These are phyloP conservation scores for Nymphalis io DNA, from an alignment of 1,140 invertebrate genomes.

Conservation along the genomic window DNA sequence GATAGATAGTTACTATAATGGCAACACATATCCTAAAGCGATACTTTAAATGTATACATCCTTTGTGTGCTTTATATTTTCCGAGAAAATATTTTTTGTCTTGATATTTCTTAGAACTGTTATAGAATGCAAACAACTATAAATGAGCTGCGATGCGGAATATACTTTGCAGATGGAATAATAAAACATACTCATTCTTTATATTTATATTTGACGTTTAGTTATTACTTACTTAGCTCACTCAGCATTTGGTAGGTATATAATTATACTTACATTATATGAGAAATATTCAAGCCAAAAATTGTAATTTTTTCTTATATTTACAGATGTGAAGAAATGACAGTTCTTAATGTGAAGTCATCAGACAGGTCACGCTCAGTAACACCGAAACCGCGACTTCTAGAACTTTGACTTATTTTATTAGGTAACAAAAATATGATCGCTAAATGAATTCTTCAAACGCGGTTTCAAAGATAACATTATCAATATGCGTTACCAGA, in stretches of 20 bases:
- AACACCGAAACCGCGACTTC: constrained; percentile 61
- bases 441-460: constrained; percentile 1
- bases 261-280: no score
- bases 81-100: neutral
- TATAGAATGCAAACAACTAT: constrained; percentile 3
- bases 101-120: neutral
- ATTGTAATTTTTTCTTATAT: constrained; percentile 21
- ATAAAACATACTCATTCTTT: neutral
- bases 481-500: constrained; percentile 4
- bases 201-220: neutral
- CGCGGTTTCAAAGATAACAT: neutral
- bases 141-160: neutral
- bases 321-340: constrained; percentile 74
- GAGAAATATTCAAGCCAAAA: no score
- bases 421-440: neutral
- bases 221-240: neutral
- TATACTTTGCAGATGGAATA: neutral
- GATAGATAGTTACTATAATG: no score
- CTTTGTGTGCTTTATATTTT: neutral
- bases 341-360: constrained; percentile 58
- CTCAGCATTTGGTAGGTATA: no score
- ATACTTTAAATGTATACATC: constrained; percentile 2
- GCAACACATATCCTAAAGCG: no score
- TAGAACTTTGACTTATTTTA: constrained; percentile 59
- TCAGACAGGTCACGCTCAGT: constrained; percentile 57